A percentile compares a stretch with the other conserved stretches of the same genome.
These are phyloP conservation scores for Typhlomys cinereus DNA, from an alignment of 2,113 vertebrate genomes.

Conservation along the genomic window DNA sequence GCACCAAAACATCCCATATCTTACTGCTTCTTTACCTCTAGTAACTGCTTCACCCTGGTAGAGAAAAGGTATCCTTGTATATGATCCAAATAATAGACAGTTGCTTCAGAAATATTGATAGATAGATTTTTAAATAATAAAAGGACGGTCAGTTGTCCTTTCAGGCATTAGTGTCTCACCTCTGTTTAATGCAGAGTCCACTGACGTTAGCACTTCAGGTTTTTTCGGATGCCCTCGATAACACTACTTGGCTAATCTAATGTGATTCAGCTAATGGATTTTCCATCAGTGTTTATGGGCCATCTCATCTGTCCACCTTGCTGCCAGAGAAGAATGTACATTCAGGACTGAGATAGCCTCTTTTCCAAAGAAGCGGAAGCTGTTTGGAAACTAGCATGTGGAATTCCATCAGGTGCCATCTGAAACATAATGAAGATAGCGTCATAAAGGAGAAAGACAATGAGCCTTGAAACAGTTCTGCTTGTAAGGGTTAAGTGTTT, in stretches of 20 bases:
- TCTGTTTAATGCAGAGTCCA: constrained; percentile 51
- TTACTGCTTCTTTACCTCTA: constrained; percentile 27
- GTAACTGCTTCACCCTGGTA: background rate
- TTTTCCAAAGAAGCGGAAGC: background rate
- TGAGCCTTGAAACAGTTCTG: constrained; percentile 36
- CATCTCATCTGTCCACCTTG: constrained; percentile 58
- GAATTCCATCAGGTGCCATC: background rate
- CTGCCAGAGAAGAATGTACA: background rate
- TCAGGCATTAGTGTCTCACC: constrained; percentile 45
- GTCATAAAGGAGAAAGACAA: background rate
- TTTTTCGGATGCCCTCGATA: constrained; percentile 60
- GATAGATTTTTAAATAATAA: constrained; percentile 59
- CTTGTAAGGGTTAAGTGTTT: constrained; percentile 23
- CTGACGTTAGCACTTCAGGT: constrained; percentile 41
- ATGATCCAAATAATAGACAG: constrained; percentile 44
- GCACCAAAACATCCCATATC: background rate
- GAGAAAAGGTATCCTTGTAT: background rate
- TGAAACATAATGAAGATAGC: constrained; percentile 25
- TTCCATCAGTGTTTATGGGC: constrained; percentile 66
- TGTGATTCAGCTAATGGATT: constrained; percentile 68
- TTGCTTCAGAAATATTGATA: constrained; percentile 41
- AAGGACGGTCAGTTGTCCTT: constrained; percentile 60
- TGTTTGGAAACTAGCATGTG: constrained; percentile 11
- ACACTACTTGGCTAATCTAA: constrained; percentile 66
- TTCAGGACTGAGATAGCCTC: background rate